Percentiles rank a stretch among this genome's conserved stretches.
These are phyloP conservation scores for Scopus umbretta DNA, from an alignment of 2,113 vertebrate genomes.

Conservation along the genomic window DNA sequence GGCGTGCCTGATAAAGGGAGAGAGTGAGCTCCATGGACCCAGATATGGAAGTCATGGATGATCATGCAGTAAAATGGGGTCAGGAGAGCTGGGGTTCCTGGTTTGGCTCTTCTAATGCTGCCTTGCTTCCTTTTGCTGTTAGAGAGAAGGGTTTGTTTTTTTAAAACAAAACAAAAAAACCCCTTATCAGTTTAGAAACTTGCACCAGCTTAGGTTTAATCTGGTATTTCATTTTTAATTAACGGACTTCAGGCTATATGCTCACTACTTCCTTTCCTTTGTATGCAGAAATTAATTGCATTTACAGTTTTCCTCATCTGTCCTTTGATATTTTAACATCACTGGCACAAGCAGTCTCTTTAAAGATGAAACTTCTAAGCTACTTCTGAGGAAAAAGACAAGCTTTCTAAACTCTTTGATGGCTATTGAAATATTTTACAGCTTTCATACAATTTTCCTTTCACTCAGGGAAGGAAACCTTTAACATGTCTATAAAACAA, in stretches of 20 bases:
- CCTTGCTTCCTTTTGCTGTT: background rate
- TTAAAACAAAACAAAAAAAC: background rate
- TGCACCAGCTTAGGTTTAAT: background rate
- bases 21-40: background rate
- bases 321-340: constrained; percentile 28
- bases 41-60: background rate
- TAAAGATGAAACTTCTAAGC: constrained; percentile 57
- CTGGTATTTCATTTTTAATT: constrained; percentile 6
- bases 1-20: background rate
- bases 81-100: background rate
- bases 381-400: constrained; percentile 32
- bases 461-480: constrained; percentile 18
- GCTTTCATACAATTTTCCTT: constrained; percentile 39
- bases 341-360: constrained; percentile 15
- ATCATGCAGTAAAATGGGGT: background rate
- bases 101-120: background rate
- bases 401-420: constrained; percentile 47
- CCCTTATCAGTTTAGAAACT: background rate
- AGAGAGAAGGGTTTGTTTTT: background rate
- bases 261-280: constrained; percentile 46
- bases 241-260: background rate
- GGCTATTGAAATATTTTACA: constrained; percentile 35
- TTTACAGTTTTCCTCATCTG: constrained; percentile 21
- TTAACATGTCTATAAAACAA: constrained; percentile 26
- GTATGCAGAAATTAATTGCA: constrained; percentile 36